These are phyloP conservation scores for Bufotes viridis DNA, from an alignment of 2,797 vertebrate genomes.

Conservation along the genomic window DNA sequence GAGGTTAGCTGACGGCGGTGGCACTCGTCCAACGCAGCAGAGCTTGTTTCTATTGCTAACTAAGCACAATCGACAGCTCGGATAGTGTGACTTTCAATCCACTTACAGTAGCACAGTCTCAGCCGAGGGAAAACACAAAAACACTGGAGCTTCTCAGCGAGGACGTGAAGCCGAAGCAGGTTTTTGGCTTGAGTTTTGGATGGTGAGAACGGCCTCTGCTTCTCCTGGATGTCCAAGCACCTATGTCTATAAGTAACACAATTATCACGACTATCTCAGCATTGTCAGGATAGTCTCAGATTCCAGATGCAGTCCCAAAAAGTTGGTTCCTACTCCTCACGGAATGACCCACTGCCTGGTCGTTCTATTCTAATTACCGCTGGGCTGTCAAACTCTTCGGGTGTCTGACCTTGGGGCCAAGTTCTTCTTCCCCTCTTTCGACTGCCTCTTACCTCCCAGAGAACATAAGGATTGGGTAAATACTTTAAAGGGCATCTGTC, in stretches of 20 bases:
- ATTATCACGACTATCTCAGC: not conserved
- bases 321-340: not conserved
- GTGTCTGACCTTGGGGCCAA: too few relatives aligned
- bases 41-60: constrained; percentile 51
- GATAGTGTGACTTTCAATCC: constrained; percentile 34
- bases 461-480: too few relatives aligned
- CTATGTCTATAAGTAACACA: not conserved
- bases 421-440: too few relatives aligned
- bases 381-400: too few relatives aligned
- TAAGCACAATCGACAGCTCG: not conserved
- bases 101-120: not conserved
- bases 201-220: not conserved
- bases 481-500: too few relatives aligned
- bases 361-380: not conserved
- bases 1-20: constrained; percentile 59
- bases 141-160: not conserved
- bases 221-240: not conserved
- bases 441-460: too few relatives aligned
- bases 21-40: constrained; percentile 63
- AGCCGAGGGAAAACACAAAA: not conserved
- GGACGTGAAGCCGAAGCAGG: not conserved
- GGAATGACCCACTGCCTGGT: not conserved
- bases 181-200: not conserved
- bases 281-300: not conserved
- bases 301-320: not conserved